Evolutionary conservation across 2,888 invertebrate species (phyloP), one percentile per base, ranked within the genome.

Genomic region (Thymelicus acteon): DNA sequence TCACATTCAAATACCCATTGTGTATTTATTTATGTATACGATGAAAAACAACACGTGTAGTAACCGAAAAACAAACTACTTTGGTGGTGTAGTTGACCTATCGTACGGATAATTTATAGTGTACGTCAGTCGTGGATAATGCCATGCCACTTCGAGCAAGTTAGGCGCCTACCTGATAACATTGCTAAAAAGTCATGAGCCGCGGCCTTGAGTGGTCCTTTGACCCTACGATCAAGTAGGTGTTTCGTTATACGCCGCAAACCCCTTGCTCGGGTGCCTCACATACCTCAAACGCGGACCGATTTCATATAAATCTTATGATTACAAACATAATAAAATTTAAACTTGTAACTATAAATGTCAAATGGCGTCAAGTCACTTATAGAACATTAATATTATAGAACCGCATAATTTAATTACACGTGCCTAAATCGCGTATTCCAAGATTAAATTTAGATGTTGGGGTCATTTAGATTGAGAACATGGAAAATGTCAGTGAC

Each of bases 191-290:
- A 85, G 88, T 87, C 85, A 86, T 82, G 82, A 71, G 78, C 79
- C 79, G 75, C 79, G 86, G 86, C 92, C 92, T 92, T 91, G 92
- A 82, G 78, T 75, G 78, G 92, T 91, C 90, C 88, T 89, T 89
- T 92, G 92, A 92, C 88, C 92, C 85, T 83, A 79, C 81, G 83
- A 81, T 85, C 80, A 83, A 60, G 69, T 69, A 68, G 72, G 73
- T 83, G 83, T 81, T 31, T 83, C 83, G 86, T 54, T 5, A 54
- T 78, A 77, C 82, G 75, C 79, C 78, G 79, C 79, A 76, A 80
- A 79, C 85, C 90, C 91, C 91, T 90, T 91, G 91, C 87, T 80
- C 75, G 83, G 82, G 86, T 83, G 86, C 87, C 87, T 82, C 88
- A 79, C 80, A 78, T 76, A 77, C 74, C 72, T 71, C 72, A 72